A percentile compares a stretch with the other conserved stretches of the same genome.
phyloP scores from a whole-genome alignment of 2,797 vertebrate genomes.

The Rhynchonycteris naso region DNA sequence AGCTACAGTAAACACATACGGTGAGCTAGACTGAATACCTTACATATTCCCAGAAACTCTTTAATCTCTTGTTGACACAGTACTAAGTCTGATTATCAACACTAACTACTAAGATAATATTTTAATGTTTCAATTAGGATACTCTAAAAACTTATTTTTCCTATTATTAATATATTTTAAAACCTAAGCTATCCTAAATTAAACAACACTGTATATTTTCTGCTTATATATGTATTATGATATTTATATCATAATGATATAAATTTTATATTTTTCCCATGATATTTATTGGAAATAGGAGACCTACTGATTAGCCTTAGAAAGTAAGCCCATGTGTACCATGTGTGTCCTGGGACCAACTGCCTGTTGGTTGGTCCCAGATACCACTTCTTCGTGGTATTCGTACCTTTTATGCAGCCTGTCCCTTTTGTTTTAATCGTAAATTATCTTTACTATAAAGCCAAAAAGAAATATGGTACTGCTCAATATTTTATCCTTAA shows the following conservation, averaged over 20 bases:
- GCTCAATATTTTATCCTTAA: slow-evolving; percentile 28
- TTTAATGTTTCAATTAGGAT: slow-evolving; percentile 41
- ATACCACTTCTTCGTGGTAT: slow-evolving; percentile 97
- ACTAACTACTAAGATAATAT: neutral
- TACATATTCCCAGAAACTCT: neutral
- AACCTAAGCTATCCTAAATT: neutral
- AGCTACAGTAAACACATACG: neutral
- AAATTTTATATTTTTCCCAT: no score
- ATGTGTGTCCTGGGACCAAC: slow-evolving; percentile 98
- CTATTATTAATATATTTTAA: slow-evolving; percentile 49
- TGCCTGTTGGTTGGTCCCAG: slow-evolving; percentile 96
- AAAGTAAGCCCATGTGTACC: slow-evolving; percentile 92
- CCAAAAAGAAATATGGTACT: slow-evolving; percentile 41
- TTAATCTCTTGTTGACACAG: neutral
- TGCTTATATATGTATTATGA: neutral
- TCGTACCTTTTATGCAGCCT: slow-evolving; percentile 97
- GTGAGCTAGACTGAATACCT: neutral
- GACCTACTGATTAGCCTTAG: neutral
- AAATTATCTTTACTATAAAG: slow-evolving; percentile 3
- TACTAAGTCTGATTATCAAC: slow-evolving; percentile 19
- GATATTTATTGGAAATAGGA: slow-evolving; percentile 34
- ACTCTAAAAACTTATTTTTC: slow-evolving; percentile 36
- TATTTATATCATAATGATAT: no score
- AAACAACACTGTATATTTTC: slow-evolving; percentile 15
- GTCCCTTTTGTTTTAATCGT: slow-evolving; percentile 91